Base-by-base conservation (phyloP, 2,797 vertebrate genomes). In the Spinus pinus region DNA sequence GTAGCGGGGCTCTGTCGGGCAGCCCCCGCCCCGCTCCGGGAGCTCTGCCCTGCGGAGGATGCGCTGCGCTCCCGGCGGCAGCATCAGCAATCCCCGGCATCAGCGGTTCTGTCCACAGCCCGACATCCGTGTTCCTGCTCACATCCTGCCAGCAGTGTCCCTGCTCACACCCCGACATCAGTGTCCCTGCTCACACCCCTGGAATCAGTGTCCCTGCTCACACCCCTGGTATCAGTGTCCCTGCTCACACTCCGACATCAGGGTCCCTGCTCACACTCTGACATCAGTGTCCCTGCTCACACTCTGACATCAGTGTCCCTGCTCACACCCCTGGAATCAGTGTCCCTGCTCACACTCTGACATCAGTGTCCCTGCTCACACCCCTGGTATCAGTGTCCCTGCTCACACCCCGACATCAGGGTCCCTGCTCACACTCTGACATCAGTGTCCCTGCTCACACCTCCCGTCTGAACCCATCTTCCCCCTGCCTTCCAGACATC, bases 391-490 rank as follows among this genome's bases (percentile, higher is more conserved):
- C 35, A 20, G 9, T 3, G 2, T 5, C 94, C 96, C 96, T 78
- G 97, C 97, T 97, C 97, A 5, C 12, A 39, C 37, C 12, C 37
- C 12, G 37, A 96, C 98, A 97, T 12, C 53, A 33, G 33, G 7
- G 33, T 4, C 94, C 96, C 96, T 78, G 97, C 97, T 97, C 97
- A 96, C 98, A 37, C 37, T 6, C 37, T 6, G 37, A 13, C 12
- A 39, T 39, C 39, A 14, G 39, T 39, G 39, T 39, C 94, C 96
- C 96, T 78, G 97, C 97, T 97, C 97, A 96, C 98, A 97, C 97
- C 98, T 98, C 95, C 98, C 97, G 92, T 97, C 96, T 92, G 97
- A 97, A 97, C 97, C 97, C 97, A 88, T 97, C 97, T 94, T 95
- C 95, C n/a, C 81, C 87, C 98, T 91, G 89, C 91, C 97, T 97